A percentile compares a stretch with the other conserved stretches of the same genome.
These are phyloP conservation scores for Mystacornis crossleyi DNA, from an alignment of 2,113 vertebrate genomes.

Conservation along the genomic window DNA sequence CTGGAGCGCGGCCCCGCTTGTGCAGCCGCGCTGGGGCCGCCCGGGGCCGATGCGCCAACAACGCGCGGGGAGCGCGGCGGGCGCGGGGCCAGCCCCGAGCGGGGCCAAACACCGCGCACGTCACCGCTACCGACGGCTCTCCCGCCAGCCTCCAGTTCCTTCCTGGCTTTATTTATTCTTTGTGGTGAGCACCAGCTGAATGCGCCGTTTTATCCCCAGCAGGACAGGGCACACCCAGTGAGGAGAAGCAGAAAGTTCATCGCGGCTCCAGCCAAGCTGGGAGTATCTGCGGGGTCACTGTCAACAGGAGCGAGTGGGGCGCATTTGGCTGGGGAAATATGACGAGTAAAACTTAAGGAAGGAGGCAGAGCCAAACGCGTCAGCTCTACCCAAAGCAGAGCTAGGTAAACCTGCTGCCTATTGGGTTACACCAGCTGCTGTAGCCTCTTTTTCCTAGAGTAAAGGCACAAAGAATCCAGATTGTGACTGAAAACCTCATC, in stretches of 20 bases:
- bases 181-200: constrained; percentile 22
- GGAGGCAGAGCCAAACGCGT: background rate
- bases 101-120: background rate
- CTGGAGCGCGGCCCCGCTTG: background rate
- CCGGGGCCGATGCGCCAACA: background rate
- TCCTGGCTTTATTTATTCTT: constrained; percentile 44
- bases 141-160: background rate
- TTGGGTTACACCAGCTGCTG: background rate
- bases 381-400: background rate
- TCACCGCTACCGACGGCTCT: background rate
- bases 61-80: background rate
- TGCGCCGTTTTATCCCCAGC: background rate
- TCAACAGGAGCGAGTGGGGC: background rate
- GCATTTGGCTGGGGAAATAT: background rate
- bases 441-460: background rate
- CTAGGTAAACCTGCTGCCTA: background rate
- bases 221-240: constrained; percentile 28
- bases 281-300: background rate
- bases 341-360: background rate
- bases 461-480: background rate
- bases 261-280: background rate
- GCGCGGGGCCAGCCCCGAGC: background rate
- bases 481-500: background rate
- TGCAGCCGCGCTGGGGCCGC: background rate
- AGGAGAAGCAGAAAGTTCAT: constrained; percentile 23